These are phyloP conservation scores for Pogonophryne albipinna DNA, from an alignment of 2,797 vertebrate genomes.

Conservation along the genomic window DNA sequence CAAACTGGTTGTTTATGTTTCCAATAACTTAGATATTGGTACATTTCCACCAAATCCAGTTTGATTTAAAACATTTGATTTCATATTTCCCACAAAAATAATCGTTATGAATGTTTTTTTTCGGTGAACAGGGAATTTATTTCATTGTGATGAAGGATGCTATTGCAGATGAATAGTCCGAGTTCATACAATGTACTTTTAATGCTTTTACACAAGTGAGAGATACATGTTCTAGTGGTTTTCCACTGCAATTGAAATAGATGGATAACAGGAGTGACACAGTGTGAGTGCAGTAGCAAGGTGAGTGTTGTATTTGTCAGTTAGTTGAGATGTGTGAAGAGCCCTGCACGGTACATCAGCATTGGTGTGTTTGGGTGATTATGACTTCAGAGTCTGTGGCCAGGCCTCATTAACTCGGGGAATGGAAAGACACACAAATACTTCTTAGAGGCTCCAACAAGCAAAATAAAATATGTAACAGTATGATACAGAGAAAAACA, in stretches of 20 bases:
- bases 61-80: background rate
- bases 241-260: slow-evolving; percentile 1
- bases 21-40: background rate
- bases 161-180: background rate
- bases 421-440: slow-evolving; percentile 38
- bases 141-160: background rate
- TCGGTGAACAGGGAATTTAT: slow-evolving; percentile 1
- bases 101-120: background rate
- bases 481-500: background rate
- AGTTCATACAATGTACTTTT: background rate
- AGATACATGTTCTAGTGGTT: slow-evolving; percentile 10
- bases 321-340: slow-evolving; percentile 22
- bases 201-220: background rate
- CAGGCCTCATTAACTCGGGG: slow-evolving; percentile 54
- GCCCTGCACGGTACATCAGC: slow-evolving; percentile 35
- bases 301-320: slow-evolving; percentile 14
- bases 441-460: slow-evolving; percentile 9
- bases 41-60: background rate
- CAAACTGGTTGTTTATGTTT: background rate
- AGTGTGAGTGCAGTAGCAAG: slow-evolving; percentile 14
- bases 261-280: slow-evolving; percentile 4
- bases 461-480: slow-evolving; percentile 30
- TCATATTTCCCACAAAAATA: background rate
- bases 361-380: slow-evolving; percentile 47
- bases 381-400: slow-evolving; percentile 39